phyloP scores from a whole-genome alignment of 1,140 invertebrate genomes.

The Proctacanthus coquilletti region DNA sequence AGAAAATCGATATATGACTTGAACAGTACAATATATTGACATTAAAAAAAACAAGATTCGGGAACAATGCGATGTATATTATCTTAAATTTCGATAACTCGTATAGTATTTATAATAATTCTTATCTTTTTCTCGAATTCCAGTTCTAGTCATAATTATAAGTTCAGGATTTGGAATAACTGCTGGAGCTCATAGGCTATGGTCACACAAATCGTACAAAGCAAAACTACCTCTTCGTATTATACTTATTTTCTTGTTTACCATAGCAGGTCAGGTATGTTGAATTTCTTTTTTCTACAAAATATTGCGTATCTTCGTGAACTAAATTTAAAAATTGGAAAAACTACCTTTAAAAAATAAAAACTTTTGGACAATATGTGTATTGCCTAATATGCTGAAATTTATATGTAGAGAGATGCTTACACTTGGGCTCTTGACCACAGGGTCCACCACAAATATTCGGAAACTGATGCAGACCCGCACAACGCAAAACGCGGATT shows the following conservation, averaged over 20 bases:
- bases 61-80: too few relatives aligned
- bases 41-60: too few relatives aligned
- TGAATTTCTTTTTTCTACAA: not conserved
- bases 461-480: constrained; percentile 68
- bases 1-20: too few relatives aligned
- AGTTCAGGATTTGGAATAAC: constrained; percentile 54
- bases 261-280: constrained; percentile 48
- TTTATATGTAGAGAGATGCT: constrained; percentile 41
- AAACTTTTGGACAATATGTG: not conserved
- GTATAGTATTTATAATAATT: too few relatives aligned
- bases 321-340: not conserved
- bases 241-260: constrained; percentile 50
- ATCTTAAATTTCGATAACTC: too few relatives aligned
- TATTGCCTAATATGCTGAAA: constrained; percentile 1
- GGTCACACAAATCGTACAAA: constrained; percentile 71
- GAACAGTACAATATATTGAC: too few relatives aligned
- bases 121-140: constrained; percentile 19
- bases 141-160: constrained; percentile 38
- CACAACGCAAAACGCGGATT: constrained; percentile 68
- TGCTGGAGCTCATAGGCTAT: constrained; percentile 68
- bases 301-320: too few relatives aligned
- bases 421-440: constrained; percentile 68
- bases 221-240: constrained; percentile 57
- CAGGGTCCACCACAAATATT: constrained; percentile 68
- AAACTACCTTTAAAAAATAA: not conserved